Percentiles rank a stretch among this genome's conserved stretches.
Evolutionary conservation across 2,113 vertebrate species (phyloP).

Genomic region (Thermophis baileyi): DNA sequence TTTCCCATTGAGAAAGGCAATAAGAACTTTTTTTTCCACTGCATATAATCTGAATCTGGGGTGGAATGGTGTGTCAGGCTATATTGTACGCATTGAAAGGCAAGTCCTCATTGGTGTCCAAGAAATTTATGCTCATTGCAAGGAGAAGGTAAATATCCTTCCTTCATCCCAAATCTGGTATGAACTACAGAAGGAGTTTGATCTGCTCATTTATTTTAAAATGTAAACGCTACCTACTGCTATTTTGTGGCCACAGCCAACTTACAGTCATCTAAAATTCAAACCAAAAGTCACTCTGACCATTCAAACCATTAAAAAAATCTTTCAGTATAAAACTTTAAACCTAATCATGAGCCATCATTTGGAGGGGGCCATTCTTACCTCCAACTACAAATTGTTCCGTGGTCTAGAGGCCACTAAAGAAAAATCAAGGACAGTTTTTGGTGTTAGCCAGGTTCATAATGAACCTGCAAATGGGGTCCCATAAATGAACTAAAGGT

Average conservation of each 20-base stretch:
- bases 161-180: not conserved
- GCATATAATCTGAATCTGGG: not conserved
- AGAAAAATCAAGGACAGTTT: not conserved
- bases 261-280: not conserved
- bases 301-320: not conserved
- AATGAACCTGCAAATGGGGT: not conserved
- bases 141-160: not conserved
- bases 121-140: not conserved
- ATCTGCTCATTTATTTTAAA: not conserved
- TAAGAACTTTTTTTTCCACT: not conserved
- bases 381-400: not conserved
- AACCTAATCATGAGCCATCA: not conserved
- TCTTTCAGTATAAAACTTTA: not conserved
- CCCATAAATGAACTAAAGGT: not conserved
- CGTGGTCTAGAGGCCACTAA: not conserved
- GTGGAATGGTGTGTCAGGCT: not conserved
- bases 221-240: not conserved
- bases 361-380: not conserved
- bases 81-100: not conserved
- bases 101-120: not conserved
- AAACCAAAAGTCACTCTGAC: not conserved
- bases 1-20: not conserved
- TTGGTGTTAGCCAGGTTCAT: not conserved
- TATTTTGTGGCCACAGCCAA: not conserved
- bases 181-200: not conserved